A percentile compares a stretch with the other conserved stretches of the same genome.
phyloP scores from a whole-genome alignment of 1,140 invertebrate species.

The Drosophila ohnishii region DNA sequence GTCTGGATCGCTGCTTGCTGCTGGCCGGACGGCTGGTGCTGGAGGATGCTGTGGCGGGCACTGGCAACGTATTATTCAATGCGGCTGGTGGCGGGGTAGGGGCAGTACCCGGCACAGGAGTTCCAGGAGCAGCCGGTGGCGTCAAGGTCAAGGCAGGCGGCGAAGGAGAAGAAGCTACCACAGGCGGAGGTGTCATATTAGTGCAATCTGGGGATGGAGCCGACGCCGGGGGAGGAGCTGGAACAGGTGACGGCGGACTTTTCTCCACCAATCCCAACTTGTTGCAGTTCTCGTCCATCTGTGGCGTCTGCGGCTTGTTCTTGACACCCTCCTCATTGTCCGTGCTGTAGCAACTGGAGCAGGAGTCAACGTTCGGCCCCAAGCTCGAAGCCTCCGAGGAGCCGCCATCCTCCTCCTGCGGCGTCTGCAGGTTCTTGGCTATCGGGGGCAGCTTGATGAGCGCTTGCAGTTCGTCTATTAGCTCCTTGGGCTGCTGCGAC shows the following conservation, averaged over 20 bases:
- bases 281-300: constrained; percentile 69
- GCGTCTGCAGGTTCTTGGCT: constrained; percentile 38
- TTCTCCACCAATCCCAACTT: constrained; percentile 28
- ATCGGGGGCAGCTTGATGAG: constrained; percentile 64
- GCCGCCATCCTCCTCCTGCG: constrained; percentile 75
- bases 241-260: constrained; percentile 7
- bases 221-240: not conserved
- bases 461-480: constrained; percentile 85
- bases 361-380: constrained; percentile 87
- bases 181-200: not conserved
- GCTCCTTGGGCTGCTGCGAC: constrained; percentile 78
- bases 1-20: constrained; percentile 54
- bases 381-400: constrained; percentile 85
- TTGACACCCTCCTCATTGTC: constrained; percentile 84
- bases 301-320: constrained; percentile 24
- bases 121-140: constrained; percentile 52
- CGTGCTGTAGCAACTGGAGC: constrained; percentile 85
- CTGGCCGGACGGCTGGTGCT: constrained; percentile 50
- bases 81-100: constrained; percentile 29
- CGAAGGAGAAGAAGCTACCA: constrained; percentile 31
- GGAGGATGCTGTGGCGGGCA: constrained; percentile 21
- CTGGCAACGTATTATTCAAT: constrained; percentile 39
- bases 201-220: not conserved
- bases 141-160: constrained; percentile 59
- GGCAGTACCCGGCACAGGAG: constrained; percentile 36